Evolutionary conservation across 2,888 invertebrate genomes (phyloP), one percentile per base, ranked within the genome.

Genomic region (Drosophila antonietae): DNA sequence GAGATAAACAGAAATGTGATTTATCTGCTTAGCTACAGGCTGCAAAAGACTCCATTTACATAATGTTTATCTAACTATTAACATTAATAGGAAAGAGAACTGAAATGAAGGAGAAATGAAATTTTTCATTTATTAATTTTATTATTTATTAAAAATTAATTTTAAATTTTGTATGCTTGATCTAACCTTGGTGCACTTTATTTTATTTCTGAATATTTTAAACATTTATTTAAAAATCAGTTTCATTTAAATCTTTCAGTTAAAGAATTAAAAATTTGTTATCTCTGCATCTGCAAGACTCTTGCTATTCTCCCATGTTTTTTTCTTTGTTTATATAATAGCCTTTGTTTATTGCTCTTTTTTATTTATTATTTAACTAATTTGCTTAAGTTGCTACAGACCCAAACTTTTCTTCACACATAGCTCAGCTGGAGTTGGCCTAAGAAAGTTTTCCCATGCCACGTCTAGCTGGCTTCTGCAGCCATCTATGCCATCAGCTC

Each of bases 381-480:
- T 33, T 60, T 9, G 7, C 15, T 2, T 14, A 35, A 35, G 35
- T 52, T 52, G 35, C 52, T 52, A 9, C 14, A 35, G 52, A 52
- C 20, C 14, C 12, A 0, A 33, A 10, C 18, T 18, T 39, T 37
- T 66, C n/a, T 51, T 64, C 80, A 74, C 80, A 80, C 75, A 67
- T 68, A 39, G 53, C 55, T 57, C 72, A 52, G 44, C 47, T 28
- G 60, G 63, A 20, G 44, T 41, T 33, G 60, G 57, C 28, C 43
- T 51, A 77, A 39, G 51, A 52, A 62, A 66, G 62, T 53, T 66
- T 79, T 77, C 75, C 51, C 62, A 75, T 64, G 63, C 10, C 51
- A 20, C 5, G 37, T 37, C 49, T 35, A n/a, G 49, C 46, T 49
- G 35, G 15, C 28, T 4, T 10, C 10, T n/a, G 43, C 43, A 12